Percentiles rank a stretch among this genome's conserved stretches.
Conservation (phyloP, 2,113 vertebrate species). For the cattle (Bos taurus) region ARS-UCD2.0 NC_037332.1:24462501-24463000, state of each 20-base stretch:
- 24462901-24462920: background rate
- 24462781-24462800: background rate
- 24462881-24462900: background rate
- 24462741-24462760: background rate
- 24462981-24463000: background rate
- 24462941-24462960: background rate
- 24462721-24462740: background rate
- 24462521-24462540: background rate
- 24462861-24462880: background rate
- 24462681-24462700: background rate
- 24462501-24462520: background rate
- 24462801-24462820: background rate
- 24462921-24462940: background rate
- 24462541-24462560: background rate
- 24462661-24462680: background rate
- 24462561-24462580: background rate
- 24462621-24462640: background rate
- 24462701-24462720: background rate
- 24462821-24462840: background rate
- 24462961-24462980: too few relatives aligned
- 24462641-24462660: background rate
- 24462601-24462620: background rate
- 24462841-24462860: background rate
- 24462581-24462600: background rate
- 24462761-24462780: background rate